Evolutionary conservation across 2,797 vertebrate genomes (phyloP).

Genomic region (Brachymystax lenok): DNA sequence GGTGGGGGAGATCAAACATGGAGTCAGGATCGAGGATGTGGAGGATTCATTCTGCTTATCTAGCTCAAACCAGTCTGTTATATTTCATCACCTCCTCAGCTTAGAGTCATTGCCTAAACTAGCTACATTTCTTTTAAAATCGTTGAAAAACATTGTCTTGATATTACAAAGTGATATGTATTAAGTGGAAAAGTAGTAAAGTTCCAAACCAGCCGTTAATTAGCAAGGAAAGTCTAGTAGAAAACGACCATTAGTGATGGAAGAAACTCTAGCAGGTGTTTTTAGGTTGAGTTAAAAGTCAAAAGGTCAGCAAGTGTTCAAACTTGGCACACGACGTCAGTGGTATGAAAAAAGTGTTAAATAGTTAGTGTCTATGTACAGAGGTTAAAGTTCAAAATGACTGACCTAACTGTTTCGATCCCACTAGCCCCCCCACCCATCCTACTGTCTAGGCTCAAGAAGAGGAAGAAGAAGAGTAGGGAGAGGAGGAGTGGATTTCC

Average conservation of each 20-base stretch:
- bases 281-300: conserved; percentile 7
- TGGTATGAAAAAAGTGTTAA: conserved; percentile 34
- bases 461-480: conserved; percentile 66
- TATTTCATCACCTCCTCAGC: neutral
- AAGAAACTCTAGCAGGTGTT: conserved; percentile 22
- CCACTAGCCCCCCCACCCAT: conserved; percentile 39
- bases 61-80: conserved; percentile 33
- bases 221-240: conserved; percentile 26
- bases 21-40: conserved; percentile 71
- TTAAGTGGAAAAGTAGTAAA: conserved; percentile 14
- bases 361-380: conserved; percentile 22
- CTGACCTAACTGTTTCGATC: conserved; percentile 55
- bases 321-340: conserved; percentile 56
- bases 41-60: conserved; percentile 44
- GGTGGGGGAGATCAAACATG: conserved; percentile 66
- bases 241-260: conserved; percentile 31
- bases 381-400: conserved; percentile 23
- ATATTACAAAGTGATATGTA: conserved; percentile 18
- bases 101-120: neutral
- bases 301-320: conserved; percentile 35
- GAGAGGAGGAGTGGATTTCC: conserved; percentile 68
- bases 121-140: conserved; percentile 15
- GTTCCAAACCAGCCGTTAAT: neutral
- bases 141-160: conserved; percentile 19
- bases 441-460: conserved; percentile 12